phyloP scores from a whole-genome alignment of 2,888 invertebrate species.

The Ormia ochracea region DNA sequence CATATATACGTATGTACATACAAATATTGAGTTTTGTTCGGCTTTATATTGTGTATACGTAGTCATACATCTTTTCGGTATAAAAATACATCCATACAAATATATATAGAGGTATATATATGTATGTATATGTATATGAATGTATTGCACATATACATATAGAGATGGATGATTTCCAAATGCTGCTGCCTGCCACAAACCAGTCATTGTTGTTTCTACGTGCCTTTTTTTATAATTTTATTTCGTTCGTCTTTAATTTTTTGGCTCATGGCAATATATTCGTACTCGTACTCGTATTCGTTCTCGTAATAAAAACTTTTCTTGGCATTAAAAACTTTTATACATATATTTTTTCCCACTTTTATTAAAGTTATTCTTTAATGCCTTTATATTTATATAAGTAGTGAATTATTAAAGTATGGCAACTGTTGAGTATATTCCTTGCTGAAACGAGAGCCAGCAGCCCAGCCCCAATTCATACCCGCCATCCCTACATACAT shows the following conservation, averaged over 20 bases:
- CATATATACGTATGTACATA: background rate
- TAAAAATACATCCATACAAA: too few relatives aligned
- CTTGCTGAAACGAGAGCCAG: constrained; percentile 17
- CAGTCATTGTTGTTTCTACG: constrained; percentile 51
- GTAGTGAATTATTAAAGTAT: constrained; percentile 15
- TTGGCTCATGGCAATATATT: constrained; percentile 50
- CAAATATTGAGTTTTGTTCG: constrained; percentile 38
- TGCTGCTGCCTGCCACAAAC: constrained; percentile 47
- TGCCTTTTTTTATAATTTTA: constrained; percentile 38
- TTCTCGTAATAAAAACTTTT: constrained; percentile 53
- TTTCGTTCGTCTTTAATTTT: constrained; percentile 53
- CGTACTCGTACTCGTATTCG: constrained; percentile 37
- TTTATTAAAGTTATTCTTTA: constrained; percentile 54
- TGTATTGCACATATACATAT: constrained; percentile 5
- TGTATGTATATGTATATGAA: too few relatives aligned
- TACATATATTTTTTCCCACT: constrained; percentile 59
- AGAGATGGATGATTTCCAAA: constrained; percentile 54
- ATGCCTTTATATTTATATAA: constrained; percentile 22
- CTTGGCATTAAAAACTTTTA: constrained; percentile 61
- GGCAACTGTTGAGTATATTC: constrained; percentile 5
- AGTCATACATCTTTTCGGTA: constrained; percentile 47
- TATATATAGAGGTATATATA: too few relatives aligned
- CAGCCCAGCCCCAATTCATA: constrained; percentile 4
- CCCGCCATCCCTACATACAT: too few relatives aligned
- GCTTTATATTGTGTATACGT: constrained; percentile 8